Evolutionary conservation across 2,888 invertebrate genomes (phyloP), one percentile per base, ranked within the genome.

Genomic region (Scaptomyza caliginosa): DNA sequence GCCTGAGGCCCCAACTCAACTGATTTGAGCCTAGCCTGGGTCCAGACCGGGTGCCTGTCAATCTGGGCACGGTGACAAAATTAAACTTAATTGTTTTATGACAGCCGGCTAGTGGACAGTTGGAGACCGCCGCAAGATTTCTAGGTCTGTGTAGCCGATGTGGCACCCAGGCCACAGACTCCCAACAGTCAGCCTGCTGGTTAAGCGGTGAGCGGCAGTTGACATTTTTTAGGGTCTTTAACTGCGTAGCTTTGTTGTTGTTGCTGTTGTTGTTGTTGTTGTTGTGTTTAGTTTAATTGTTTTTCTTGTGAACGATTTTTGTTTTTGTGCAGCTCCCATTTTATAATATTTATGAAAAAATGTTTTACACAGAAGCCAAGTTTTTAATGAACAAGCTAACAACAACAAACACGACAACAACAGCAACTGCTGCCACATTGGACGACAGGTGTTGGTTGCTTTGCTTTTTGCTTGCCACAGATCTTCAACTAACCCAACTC

Each of bases 81-180:
- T 88, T 88, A 84, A 85, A 87, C 69, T 88, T 88, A 84, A 84
- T 84, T 88, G 89, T 84, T 88, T 84, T 88, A 84, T 84, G 88
- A 87, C 86, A 77, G 65, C 38, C 66, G 71, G 70, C 67, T 54
- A 59, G 51, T n/a, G n/a, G n/a, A n/a, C n/a, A 43, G 63, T 46
- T 45, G 42, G 55, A 34, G 60, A 74, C 59, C 55, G 80, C 67
- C 39, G 56, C n/a, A 36, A 40, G 58, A 54, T 42, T 42, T 56
- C 39, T 67, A 51, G 62, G 62, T 74, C 48, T 70, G 78, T 85
- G 83, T 67, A 87, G 79, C 87, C 74, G 48, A 65, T 71, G 60
- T 38, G 59, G 59, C 71, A 49, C 86, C 74, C 55, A 66, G 60
- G 28, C 51, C 74, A 58, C 73, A 88, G 86, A 86, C 49, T 70